Base-by-base conservation (phyloP, 1,140 invertebrate species). In the Phymastichus coffea region DNA sequence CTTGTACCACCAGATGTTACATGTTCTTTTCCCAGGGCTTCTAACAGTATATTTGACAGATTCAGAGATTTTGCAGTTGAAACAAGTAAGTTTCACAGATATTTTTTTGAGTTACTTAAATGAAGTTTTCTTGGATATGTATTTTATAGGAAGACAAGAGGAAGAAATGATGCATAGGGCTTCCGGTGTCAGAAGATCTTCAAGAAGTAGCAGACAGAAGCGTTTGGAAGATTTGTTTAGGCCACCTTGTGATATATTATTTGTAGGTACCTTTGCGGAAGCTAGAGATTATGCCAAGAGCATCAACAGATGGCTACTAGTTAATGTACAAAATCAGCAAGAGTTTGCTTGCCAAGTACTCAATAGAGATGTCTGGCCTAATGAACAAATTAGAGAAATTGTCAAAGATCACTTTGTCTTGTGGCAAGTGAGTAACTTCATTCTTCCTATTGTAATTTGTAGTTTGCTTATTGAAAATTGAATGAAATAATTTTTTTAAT, bases 281-380 rank as follows among this genome's bases (percentile, higher is more conserved):
- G 89, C 87, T 1, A 74, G 86, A 38, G 85, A 88, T 51, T 73
- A 77, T 30, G 87, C 86, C 10, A 84, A 82, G 41, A 72, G 70
- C 8, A 74, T 81, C 6, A 87, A 88, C 60, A 84, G 84, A 57
- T 92, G 91, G 90, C 65, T 92, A 12, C 79, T 92, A 63, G 87
- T 92, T 0, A 92, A 92, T 74, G 81, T 93, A 3, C 90, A 93
- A 74, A 85, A 91, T 77, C 82, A 88, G 19, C 78, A 83, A 65
- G 89, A 91, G 74, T 92, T 92, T 77, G 74, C 84, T 9, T 85
- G 84, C 63, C 89, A 92, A 75, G 83, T 88, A 4, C 75, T 92
- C 3, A 92, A 92, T 74, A 78, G 90, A 47, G 90, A 92, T 76
- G 83, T 93, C 1, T 92, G 90, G 90, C 85, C 87, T 2, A 83